These are phyloP conservation scores for Corythoichthys intestinalis DNA, from an alignment of 2,113 vertebrate genomes.

Conservation along the genomic window DNA sequence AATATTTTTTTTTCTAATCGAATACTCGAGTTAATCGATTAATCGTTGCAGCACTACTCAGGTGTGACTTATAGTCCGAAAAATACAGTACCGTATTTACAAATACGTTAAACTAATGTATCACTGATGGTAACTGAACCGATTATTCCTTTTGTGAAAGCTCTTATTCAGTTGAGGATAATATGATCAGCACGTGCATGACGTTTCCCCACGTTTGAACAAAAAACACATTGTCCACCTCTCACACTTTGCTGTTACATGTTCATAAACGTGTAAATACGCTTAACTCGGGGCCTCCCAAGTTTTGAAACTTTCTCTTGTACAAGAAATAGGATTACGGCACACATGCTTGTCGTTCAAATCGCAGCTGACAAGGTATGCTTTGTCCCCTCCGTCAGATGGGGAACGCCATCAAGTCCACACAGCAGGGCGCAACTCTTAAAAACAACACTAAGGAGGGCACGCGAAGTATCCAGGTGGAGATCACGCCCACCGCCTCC, in stretches of 20 bases:
- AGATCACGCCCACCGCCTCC: constrained; percentile 94
- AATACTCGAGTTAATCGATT: no score
- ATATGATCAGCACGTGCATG: neutral
- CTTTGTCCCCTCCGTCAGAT: constrained; percentile 69
- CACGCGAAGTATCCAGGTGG: constrained; percentile 91
- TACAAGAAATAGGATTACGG: constrained; percentile 7
- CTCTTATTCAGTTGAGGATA: neutral
- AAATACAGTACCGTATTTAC: neutral
- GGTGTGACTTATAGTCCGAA: no score
- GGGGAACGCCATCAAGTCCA: constrained; percentile 96
- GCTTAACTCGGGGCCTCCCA: neutral
- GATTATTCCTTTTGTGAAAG: neutral
- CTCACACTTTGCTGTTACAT: constrained; percentile 10
- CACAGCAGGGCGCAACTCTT: constrained; percentile 83
- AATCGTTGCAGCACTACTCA: no score
- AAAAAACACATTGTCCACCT: constrained; percentile 40
- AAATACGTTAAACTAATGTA: neutral
- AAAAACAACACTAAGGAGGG: constrained; percentile 93
- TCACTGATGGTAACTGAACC: neutral
- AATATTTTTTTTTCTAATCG: no score
- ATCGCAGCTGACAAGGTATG: neutral
- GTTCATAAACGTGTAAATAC: constrained; percentile 26
- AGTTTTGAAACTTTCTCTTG: neutral
- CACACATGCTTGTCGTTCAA: neutral
- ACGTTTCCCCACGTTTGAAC: constrained; percentile 6